Evolutionary conservation across 2,113 vertebrate genomes (phyloP).

Genomic region (Chaetorhynchus papuensis): DNA sequence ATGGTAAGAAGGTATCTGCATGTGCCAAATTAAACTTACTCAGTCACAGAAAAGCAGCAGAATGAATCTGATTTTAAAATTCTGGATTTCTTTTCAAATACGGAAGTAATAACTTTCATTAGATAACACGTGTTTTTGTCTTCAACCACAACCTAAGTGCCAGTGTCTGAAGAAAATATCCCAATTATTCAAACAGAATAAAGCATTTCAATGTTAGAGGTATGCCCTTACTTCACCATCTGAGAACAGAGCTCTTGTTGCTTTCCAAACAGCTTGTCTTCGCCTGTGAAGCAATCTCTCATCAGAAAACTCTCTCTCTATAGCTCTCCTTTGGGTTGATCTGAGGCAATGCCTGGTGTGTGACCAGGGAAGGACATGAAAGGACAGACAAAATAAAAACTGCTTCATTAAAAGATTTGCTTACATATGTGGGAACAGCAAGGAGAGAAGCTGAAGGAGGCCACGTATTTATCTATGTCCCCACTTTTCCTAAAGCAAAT

Average conservation of each 20-base stretch:
- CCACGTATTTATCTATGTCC: accelerated
- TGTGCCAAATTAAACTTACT: neutral
- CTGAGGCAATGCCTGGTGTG: neutral
- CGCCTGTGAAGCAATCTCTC: neutral
- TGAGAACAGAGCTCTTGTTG: neutral
- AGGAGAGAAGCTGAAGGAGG: neutral
- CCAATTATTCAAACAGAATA: neutral
- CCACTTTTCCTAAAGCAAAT: too few species aligned
- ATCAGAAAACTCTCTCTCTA: neutral
- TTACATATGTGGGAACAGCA: neutral
- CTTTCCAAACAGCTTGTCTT: neutral
- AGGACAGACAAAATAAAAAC: neutral
- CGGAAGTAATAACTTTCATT: neutral
- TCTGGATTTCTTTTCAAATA: neutral
- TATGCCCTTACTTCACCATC: neutral
- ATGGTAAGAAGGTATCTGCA: neutral
- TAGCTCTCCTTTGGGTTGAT: neutral
- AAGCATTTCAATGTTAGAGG: neutral
- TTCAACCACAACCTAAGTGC: neutral
- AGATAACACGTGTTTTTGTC: neutral
- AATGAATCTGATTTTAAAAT: neutral
- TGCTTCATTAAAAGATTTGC: neutral
- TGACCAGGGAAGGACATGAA: neutral
- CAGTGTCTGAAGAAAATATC: neutral
- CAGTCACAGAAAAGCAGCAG: neutral